phyloP scores from a whole-genome alignment of 2,113 vertebrate species.

The Sphaerodactylus townsendi region DNA sequence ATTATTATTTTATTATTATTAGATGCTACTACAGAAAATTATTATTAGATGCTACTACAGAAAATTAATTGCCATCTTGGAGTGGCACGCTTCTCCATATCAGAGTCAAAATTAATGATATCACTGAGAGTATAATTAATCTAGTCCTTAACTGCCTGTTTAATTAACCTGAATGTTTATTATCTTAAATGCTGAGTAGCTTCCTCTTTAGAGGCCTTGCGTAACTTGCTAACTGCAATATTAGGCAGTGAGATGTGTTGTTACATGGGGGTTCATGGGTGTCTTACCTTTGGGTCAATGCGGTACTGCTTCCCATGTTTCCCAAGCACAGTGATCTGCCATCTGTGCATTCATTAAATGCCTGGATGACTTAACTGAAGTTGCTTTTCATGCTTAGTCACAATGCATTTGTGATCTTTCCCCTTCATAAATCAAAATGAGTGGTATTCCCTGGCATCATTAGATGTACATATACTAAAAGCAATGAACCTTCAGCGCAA shows the following conservation, averaged over 20 bases:
- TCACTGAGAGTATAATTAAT: slow-evolving; percentile 44
- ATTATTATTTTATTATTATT: too few relatives aligned
- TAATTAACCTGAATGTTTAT: slow-evolving; percentile 31
- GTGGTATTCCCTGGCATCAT: background rate
- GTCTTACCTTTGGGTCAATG: slow-evolving; percentile 35
- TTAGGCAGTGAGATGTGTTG: background rate
- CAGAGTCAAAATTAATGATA: slow-evolving; percentile 48
- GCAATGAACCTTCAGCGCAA: background rate
- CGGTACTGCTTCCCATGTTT: slow-evolving; percentile 20
- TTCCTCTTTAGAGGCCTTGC: background rate
- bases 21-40: slow-evolving; percentile 43
- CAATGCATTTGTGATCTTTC: background rate
- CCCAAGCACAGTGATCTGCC: slow-evolving; percentile 16
- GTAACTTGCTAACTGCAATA: background rate
- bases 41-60: slow-evolving; percentile 28
- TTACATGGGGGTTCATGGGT: slow-evolving; percentile 21
- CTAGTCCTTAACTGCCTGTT: background rate
- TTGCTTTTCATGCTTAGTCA: background rate
- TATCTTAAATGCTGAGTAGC: background rate
- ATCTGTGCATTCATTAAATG: background rate
- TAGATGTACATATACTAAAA: background rate
- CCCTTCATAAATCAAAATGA: background rate
- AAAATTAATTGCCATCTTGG: slow-evolving; percentile 51
- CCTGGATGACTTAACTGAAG: background rate
- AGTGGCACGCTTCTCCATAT: slow-evolving; percentile 25